Evolutionary conservation across 2,113 vertebrate species (phyloP).

Genomic region (Dipodomys ordii): DNA sequence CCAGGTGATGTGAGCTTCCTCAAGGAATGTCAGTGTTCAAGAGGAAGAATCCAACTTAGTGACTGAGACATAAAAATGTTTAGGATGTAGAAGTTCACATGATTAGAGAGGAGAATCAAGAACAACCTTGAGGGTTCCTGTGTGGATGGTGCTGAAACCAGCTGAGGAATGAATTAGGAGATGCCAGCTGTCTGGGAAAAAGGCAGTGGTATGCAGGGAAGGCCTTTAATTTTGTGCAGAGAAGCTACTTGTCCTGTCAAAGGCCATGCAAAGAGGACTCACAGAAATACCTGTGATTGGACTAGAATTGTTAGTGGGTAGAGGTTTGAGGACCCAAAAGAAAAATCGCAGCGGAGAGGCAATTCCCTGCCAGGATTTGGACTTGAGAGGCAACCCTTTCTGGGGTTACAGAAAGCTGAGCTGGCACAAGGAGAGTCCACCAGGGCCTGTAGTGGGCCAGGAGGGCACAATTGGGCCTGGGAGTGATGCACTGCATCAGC

Average conservation of each 20-base stretch:
- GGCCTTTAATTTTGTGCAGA: constrained; percentile 9
- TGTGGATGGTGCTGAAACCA: neutral
- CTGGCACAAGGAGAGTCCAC: neutral
- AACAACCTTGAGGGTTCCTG: neutral
- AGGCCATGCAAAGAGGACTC: neutral
- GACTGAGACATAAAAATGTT: neutral
- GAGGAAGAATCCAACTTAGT: neutral
- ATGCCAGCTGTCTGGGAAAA: neutral
- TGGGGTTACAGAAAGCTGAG: neutral
- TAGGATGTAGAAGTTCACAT: neutral
- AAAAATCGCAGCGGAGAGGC: neutral
- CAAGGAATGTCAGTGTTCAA: too few species aligned
- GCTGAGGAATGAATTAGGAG: neutral
- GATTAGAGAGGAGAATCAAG: neutral
- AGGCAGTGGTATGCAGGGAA: neutral
- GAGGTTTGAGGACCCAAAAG: neutral
- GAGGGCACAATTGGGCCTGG: neutral
- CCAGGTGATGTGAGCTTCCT: neutral
- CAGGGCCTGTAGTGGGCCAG: neutral
- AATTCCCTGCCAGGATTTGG: too few species aligned
- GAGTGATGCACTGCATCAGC: neutral
- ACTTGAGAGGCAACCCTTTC: neutral
- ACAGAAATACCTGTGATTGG: neutral
- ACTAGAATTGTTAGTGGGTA: constrained; percentile 21
- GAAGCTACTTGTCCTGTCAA: neutral